phyloP scores from a whole-genome alignment of 1,140 invertebrate species.

The Neodiprion pinetum region DNA sequence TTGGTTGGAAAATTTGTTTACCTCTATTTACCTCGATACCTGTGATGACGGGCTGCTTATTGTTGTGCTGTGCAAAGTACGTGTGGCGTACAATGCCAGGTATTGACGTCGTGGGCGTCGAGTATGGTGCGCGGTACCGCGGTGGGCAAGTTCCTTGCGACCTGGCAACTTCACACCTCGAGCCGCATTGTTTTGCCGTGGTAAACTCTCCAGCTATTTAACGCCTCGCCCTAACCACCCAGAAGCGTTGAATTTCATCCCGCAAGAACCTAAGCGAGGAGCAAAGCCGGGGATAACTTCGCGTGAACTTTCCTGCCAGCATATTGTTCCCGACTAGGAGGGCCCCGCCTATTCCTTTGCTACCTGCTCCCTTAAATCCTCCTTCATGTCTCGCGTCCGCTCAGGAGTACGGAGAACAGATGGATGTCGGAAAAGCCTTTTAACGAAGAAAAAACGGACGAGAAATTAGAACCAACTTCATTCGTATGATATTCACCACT shows the following conservation, averaged over 20 bases:
- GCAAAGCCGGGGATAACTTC: constrained; percentile 40
- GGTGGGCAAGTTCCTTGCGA: not conserved
- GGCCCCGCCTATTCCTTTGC: constrained; percentile 16
- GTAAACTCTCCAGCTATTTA: constrained; percentile 59
- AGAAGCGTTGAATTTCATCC: not conserved
- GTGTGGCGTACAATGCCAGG: not conserved
- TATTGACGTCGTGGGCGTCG: not conserved
- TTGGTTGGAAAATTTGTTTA: no score
- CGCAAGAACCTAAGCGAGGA: constrained; percentile 44
- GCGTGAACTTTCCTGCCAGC: constrained; percentile 41
- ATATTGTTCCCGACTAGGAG: constrained; percentile 44
- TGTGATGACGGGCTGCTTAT: no score
- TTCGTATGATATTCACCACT: no score
- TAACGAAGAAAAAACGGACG: no score
- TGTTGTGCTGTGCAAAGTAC: not conserved
- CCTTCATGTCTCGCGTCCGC: not conserved
- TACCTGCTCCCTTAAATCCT: not conserved
- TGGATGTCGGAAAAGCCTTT: not conserved
- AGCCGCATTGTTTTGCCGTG: constrained; percentile 52
- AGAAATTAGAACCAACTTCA: no score
- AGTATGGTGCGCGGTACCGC: not conserved
- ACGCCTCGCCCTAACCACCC: constrained; percentile 47
- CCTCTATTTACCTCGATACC: no score
- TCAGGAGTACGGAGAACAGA: not conserved
- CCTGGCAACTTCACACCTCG: constrained; percentile 49